phyloP scores from a whole-genome alignment of 2,797 vertebrate genomes.

The Silurus lanzhouensis region DNA sequence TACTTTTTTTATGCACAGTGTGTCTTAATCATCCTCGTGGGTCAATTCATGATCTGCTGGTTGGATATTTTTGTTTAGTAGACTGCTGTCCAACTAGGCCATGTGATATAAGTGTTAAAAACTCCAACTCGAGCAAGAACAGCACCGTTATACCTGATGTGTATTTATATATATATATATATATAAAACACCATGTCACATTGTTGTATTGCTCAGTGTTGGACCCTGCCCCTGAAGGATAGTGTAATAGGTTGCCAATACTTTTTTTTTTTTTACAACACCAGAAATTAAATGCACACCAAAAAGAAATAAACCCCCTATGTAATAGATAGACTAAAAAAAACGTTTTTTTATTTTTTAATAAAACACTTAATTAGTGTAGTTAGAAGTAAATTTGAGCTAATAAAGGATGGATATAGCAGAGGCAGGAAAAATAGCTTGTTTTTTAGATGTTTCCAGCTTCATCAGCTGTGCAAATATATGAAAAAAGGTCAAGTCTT shows the following conservation, averaged over 20 bases:
- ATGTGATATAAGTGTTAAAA: neutral
- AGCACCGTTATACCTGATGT: neutral
- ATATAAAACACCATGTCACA: neutral
- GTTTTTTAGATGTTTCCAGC: neutral
- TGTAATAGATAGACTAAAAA: neutral
- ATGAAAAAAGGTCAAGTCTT: neutral
- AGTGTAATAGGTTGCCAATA: neutral
- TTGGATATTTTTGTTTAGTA: neutral
- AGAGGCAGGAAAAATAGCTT: too few relatives aligned
- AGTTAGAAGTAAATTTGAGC: neutral
- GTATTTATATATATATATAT: neutral
- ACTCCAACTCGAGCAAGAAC: neutral
- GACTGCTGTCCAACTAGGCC: neutral
- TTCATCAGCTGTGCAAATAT: conserved; percentile 9
- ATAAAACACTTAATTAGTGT: too few relatives aligned
- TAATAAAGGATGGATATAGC: neutral
- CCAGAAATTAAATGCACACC: neutral
- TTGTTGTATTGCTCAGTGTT: neutral
- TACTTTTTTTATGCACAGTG: neutral
- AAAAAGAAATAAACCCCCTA: too few relatives aligned
- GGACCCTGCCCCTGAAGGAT: neutral
- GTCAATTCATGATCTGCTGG: neutral
- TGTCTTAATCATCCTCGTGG: neutral
- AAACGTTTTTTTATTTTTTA: too few relatives aligned
- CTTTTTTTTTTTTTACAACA: neutral